These are phyloP conservation scores for Chiloscyllium plagiosum DNA, from an alignment of 2,113 vertebrate species.

Conservation along the genomic window DNA sequence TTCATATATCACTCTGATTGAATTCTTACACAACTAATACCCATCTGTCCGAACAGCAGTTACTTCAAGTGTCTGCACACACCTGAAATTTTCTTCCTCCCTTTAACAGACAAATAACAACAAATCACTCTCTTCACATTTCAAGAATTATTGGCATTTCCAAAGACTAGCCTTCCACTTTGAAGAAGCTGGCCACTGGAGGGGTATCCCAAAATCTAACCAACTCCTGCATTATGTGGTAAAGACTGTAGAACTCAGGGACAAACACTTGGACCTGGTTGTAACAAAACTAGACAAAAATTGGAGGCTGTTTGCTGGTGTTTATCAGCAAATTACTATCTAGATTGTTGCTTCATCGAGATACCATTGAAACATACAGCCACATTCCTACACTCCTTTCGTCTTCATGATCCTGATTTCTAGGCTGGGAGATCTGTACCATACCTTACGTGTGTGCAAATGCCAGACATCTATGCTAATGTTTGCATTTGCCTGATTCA, in stretches of 20 bases:
- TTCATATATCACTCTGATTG: neutral
- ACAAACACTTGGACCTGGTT: neutral
- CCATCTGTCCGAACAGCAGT: no score
- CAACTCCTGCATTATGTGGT: neutral
- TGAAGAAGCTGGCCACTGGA: neutral
- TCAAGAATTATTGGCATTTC: neutral
- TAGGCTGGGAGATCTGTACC: neutral
- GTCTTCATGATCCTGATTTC: neutral
- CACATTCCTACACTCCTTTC: neutral
- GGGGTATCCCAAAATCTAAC: neutral
- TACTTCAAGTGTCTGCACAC: neutral
- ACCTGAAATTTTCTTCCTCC: neutral
- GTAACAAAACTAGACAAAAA: neutral
- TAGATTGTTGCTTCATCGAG: neutral
- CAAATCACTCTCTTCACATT: neutral
- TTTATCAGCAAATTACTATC: neutral
- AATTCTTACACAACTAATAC: neutral
- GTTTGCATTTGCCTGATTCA: neutral
- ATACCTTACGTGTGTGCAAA: neutral
- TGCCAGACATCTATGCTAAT: neutral
- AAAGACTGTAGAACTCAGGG: neutral
- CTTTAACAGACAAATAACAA: neutral
- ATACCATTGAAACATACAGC: neutral
- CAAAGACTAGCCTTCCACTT: neutral
- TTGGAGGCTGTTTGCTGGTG: neutral